Evolutionary conservation across 2,888 invertebrate species (phyloP), one percentile per base, ranked within the genome.

Genomic region (Hermodice carunculata): DNA sequence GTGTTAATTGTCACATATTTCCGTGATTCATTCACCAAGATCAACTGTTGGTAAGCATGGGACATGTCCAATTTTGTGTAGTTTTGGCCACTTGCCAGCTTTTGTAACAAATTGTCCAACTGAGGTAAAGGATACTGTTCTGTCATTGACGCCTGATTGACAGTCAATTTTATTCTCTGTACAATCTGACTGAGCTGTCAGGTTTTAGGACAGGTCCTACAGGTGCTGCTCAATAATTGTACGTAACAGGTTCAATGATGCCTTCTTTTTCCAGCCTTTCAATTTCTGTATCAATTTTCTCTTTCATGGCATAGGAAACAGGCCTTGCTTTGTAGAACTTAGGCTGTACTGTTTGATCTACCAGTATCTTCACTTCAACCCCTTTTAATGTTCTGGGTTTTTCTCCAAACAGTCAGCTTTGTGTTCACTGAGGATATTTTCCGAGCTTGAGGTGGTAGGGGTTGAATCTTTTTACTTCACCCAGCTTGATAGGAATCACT

Each of bases 211-310:
- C 28, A 14, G 22, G 19, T 17, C 44, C 58, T 4, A 44, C 28
- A 22, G 58, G 58, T 14, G 58, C 32, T 19, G 58, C 58, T 46
- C 58, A 58, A 19, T 56, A 2, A 3, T 42, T 42, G 42, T 22
- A n/a, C 22, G 19, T 26, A 5, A 56, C 56, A 11, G 17, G 32
- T 37, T 19, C 54, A 19, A 54, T 17, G 1, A 14, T 54, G 26
- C 29, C 11, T 32, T 51, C 51, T 22, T 28, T 28, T 51, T 51
- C 26, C 24, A 51, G 24, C 8, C 51, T 22, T 14, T 28, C 11
- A 14, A 51, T 14, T 14, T 51, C 51, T 22, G 51, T 11, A n/a
- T n/a, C n/a, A n/a, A n/a, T n/a, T n/a, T 28, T 51, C 51, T 11
- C 6, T 19, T 22, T 1, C 11, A 14, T 22, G 11, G 24, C 4